These are phyloP conservation scores for Crossocerus cetratus DNA, from an alignment of 2,888 invertebrate genomes.

Conservation along the genomic window DNA sequence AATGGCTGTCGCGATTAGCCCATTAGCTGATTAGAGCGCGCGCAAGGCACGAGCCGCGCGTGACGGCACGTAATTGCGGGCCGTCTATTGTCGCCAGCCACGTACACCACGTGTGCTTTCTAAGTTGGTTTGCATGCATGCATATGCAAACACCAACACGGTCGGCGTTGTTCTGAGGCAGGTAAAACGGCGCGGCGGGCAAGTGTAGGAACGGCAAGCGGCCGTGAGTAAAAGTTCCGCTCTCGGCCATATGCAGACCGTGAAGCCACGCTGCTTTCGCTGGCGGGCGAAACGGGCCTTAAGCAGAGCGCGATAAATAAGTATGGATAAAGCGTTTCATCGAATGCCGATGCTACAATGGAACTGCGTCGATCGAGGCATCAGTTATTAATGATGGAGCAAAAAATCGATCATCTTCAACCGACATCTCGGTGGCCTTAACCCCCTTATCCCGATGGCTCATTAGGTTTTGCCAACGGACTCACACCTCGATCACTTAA, in stretches of 20 bases:
- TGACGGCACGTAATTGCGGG: constrained; percentile 25
- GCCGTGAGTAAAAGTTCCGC: constrained; percentile 65
- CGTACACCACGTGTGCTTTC: constrained; percentile 45
- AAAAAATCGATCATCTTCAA: too few species aligned
- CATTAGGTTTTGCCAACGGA: too few species aligned
- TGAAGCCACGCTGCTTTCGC: constrained; percentile 66
- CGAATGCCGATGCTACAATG: not conserved
- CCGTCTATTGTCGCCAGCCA: constrained; percentile 28
- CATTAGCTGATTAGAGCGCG: not conserved
- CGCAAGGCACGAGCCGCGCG: not conserved
- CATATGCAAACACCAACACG: constrained; percentile 24
- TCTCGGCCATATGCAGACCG: constrained; percentile 66
- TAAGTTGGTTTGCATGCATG: constrained; percentile 42
- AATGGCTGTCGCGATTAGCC: not conserved
- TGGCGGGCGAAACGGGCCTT: constrained; percentile 18
- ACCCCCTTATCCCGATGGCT: too few species aligned
- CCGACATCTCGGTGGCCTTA: too few species aligned
- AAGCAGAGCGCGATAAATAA: constrained; percentile 45
- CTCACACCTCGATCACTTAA: too few species aligned
- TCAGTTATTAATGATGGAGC: too few species aligned
- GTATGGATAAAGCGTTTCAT: constrained; percentile 28
- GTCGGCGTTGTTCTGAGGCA: not conserved
- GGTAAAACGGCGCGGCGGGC: not conserved
- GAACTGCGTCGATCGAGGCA: not conserved
- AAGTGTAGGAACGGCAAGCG: constrained; percentile 14